Percentiles rank a stretch among this genome's conserved stretches.
Conservation (phyloP, 2,797 vertebrate species). For the Myripristis murdjan region DNA sequence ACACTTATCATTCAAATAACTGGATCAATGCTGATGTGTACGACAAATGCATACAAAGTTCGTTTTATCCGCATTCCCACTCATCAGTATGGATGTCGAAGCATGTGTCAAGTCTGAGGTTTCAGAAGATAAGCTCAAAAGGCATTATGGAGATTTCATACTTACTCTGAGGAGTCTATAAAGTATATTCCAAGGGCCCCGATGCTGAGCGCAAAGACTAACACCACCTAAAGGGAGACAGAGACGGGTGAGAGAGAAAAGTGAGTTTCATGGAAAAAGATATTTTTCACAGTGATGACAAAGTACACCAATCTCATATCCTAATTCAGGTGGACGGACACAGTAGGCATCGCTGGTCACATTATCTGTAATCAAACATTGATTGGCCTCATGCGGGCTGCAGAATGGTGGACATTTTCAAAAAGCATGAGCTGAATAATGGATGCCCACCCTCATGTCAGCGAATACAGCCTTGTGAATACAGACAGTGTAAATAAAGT, state of each 20-base stretch:
- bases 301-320: slow-evolving; percentile 5
- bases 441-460: slow-evolving; percentile 49
- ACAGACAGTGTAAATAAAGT: slow-evolving; percentile 11
- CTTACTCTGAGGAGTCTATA: slow-evolving; percentile 99
- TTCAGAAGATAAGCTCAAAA: slow-evolving; percentile 12
- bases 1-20: slow-evolving; percentile 45
- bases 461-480: slow-evolving; percentile 43
- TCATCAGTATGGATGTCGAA: background rate
- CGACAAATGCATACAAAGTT: slow-evolving; percentile 6
- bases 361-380: slow-evolving; percentile 61
- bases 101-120: slow-evolving; percentile 1
- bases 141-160: slow-evolving; percentile 73
- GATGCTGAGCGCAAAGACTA: slow-evolving; percentile 99
- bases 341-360: slow-evolving; percentile 25
- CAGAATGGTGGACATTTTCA: slow-evolving; percentile 40
- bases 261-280: slow-evolving; percentile 35
- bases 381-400: slow-evolving; percentile 37
- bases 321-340: slow-evolving; percentile 37
- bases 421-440: slow-evolving; percentile 59
- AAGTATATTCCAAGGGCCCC: slow-evolving; percentile 99
- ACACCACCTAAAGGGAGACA: slow-evolving; percentile 92
- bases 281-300: background rate
- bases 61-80: slow-evolving; percentile 7
- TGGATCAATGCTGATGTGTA: slow-evolving; percentile 17
- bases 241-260: background rate